Percentiles rank a stretch among this genome's conserved stretches.
Evolutionary conservation across 2,888 invertebrate species (phyloP).

Genomic region (Acanthococcus lagerstroemiae): DNA sequence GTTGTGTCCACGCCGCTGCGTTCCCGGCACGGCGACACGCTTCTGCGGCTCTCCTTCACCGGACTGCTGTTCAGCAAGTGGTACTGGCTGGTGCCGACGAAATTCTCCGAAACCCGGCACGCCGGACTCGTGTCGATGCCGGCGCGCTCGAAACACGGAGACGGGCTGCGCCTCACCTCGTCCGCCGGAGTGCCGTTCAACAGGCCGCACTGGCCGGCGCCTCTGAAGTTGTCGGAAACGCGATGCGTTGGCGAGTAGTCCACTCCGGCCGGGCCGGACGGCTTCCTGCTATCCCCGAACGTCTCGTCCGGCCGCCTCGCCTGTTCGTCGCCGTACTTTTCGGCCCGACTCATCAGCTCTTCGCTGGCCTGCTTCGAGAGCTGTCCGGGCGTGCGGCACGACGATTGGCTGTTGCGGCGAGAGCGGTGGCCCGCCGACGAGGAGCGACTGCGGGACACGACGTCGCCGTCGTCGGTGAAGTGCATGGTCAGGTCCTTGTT

Average conservation of each 20-base stretch:
- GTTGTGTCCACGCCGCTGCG: constrained; percentile 42
- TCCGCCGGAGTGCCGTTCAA: constrained; percentile 34
- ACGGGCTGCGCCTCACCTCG: constrained; percentile 33
- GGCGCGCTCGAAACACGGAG: not conserved
- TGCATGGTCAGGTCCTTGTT: constrained; percentile 2
- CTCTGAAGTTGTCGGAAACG: constrained; percentile 39
- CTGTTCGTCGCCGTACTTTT: not conserved
- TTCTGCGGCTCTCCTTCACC: constrained; percentile 31
- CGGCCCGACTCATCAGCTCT: not conserved
- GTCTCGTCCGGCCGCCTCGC: not conserved
- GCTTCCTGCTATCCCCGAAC: not conserved
- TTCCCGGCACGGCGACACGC: constrained; percentile 5
- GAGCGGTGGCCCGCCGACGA: constrained; percentile 34
- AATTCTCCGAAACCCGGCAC: constrained; percentile 40
- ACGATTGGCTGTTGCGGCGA: constrained; percentile 17
- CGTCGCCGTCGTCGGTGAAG: constrained; percentile 11
- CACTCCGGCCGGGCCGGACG: constrained; percentile 39
- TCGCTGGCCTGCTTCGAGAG: constrained; percentile 4
- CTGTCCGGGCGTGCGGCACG: constrained; percentile 15
- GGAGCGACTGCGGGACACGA: constrained; percentile 28
- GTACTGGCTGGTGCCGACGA: constrained; percentile 33
- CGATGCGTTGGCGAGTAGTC: constrained; percentile 42
- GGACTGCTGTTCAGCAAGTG: constrained; percentile 27
- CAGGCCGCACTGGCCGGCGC: constrained; percentile 32
- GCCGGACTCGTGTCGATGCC: constrained; percentile 43